Conservation (phyloP, 2,888 invertebrate species). For the Bombylius discolor region DNA sequence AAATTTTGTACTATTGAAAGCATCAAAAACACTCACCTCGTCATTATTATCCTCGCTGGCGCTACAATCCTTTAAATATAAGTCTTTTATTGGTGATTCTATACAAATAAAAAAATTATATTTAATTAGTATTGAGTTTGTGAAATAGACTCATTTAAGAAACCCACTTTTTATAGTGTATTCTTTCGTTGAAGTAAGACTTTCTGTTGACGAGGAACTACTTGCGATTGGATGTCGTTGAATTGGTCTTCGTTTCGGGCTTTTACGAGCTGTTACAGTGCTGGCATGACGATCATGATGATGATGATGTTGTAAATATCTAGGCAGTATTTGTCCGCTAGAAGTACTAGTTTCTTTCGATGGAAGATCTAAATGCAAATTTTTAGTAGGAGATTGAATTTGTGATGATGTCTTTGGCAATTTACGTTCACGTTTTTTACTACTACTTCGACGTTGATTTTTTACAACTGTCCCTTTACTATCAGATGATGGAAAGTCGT, state of each 20-base stretch:
- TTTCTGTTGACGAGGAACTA: constrained; percentile 48
- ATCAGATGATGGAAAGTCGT: constrained; percentile 68
- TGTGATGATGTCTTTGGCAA: constrained; percentile 35
- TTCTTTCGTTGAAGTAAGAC: constrained; percentile 41
- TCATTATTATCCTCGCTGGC: too few relatives aligned
- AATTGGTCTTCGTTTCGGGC: constrained; percentile 44
- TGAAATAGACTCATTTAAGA: constrained; percentile 12
- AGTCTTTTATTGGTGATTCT: background rate
- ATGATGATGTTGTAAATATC: constrained; percentile 18
- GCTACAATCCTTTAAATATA: background rate
- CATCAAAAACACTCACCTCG: too few relatives aligned
- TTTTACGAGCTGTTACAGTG: constrained; percentile 39
- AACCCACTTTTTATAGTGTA: constrained; percentile 25
- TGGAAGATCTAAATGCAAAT: constrained; percentile 46
- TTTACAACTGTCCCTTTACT: constrained; percentile 42
- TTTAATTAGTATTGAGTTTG: too few relatives aligned
- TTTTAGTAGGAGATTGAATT: constrained; percentile 23
- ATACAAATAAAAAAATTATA: background rate
- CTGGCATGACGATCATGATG: constrained; percentile 27
- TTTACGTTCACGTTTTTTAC: constrained; percentile 49
- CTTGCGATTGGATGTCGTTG: constrained; percentile 41
- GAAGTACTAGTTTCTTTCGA: constrained; percentile 28
- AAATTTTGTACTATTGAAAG: too few relatives aligned
- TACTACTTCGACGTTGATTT: constrained; percentile 47
- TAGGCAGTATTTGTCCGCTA: constrained; percentile 20